Percentiles rank a stretch among this genome's conserved stretches.
Conservation (phyloP, 2,797 vertebrate species). For the Salmo trutta region DNA sequence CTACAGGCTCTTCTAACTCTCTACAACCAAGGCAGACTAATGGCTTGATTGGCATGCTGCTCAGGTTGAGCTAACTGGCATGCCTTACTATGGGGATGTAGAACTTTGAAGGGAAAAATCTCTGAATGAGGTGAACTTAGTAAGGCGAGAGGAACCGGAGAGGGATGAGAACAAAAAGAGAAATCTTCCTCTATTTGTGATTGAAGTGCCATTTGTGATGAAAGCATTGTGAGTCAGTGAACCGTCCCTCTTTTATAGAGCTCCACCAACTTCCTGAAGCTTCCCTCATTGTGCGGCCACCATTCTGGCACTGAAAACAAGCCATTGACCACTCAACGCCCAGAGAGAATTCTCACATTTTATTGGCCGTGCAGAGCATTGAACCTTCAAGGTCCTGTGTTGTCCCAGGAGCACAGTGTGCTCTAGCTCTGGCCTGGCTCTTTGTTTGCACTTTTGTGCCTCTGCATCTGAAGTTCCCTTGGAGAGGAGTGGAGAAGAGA, state of each 20-base stretch:
- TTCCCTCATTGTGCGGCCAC: conserved; percentile 59
- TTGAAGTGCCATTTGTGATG: conserved; percentile 69
- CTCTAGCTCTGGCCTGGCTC: conserved; percentile 32
- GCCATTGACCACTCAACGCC: conserved; percentile 53
- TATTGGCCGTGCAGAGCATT: conserved; percentile 53
- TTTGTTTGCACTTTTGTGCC: conserved; percentile 57
- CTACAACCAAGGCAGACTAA: conserved; percentile 18
- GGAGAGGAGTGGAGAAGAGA: neutral
- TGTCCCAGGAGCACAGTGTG: conserved; percentile 52
- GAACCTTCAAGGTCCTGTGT: conserved; percentile 42
- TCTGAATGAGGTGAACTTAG: conserved; percentile 59
- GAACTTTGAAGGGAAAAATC: conserved; percentile 31
- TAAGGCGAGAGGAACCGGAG: conserved; percentile 44
- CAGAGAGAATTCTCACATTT: conserved; percentile 55
- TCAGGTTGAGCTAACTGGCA: conserved; percentile 47
- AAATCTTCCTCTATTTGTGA: conserved; percentile 63
- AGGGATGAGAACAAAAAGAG: conserved; percentile 24
- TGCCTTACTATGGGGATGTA: conserved; percentile 21
- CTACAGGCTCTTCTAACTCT: neutral
- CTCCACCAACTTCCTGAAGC: conserved; percentile 70
- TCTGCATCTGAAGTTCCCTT: conserved; percentile 26
- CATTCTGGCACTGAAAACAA: conserved; percentile 62
- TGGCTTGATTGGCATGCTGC: conserved; percentile 43
- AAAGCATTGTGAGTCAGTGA: conserved; percentile 71
- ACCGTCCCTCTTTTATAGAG: conserved; percentile 67